phyloP scores from a whole-genome alignment of 1,140 invertebrate species.

The Nephotettix cincticeps region DNA sequence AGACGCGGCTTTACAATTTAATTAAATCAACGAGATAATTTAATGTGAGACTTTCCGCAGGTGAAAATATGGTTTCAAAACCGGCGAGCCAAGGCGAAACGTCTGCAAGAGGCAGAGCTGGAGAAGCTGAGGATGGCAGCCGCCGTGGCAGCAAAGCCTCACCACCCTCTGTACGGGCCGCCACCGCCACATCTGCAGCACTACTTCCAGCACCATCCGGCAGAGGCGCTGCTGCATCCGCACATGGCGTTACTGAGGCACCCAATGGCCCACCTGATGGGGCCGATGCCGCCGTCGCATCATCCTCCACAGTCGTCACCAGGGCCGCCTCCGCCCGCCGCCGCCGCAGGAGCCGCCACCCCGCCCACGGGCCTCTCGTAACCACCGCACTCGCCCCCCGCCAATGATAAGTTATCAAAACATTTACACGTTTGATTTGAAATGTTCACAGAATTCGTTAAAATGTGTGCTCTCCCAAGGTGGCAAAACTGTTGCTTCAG shows the following conservation, averaged over 20 bases:
- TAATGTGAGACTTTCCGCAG: too few species aligned
- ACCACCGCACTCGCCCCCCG: not conserved
- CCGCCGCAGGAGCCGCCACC: slow-evolving; percentile 26
- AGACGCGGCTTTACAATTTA: too few species aligned
- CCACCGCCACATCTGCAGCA: slow-evolving; percentile 43
- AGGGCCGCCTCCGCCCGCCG: slow-evolving; percentile 37
- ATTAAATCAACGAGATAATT: too few species aligned
- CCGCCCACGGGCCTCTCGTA: slow-evolving; percentile 19
- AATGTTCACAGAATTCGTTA: too few species aligned
- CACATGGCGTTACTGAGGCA: slow-evolving; percentile 38
- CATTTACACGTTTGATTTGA: too few species aligned
- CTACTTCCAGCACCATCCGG: slow-evolving; percentile 34
- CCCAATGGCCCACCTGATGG: slow-evolving; percentile 35
- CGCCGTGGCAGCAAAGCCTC: slow-evolving; percentile 59
- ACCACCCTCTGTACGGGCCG: slow-evolving; percentile 51
- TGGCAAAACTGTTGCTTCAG: too few species aligned
- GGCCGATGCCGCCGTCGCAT: slow-evolving; percentile 31
- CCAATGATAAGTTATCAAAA: too few species aligned
- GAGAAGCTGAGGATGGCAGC: slow-evolving; percentile 83
- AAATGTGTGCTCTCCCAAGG: too few species aligned
- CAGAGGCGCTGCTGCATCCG: slow-evolving; percentile 34
- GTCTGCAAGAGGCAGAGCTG: slow-evolving; percentile 91
- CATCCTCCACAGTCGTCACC: slow-evolving; percentile 40
- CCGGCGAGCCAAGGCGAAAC: slow-evolving; percentile 89
- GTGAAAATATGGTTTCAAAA: slow-evolving; percentile 99